Conservation (phyloP, 2,113 vertebrate genomes). For the Calidris pygmaea region DNA sequence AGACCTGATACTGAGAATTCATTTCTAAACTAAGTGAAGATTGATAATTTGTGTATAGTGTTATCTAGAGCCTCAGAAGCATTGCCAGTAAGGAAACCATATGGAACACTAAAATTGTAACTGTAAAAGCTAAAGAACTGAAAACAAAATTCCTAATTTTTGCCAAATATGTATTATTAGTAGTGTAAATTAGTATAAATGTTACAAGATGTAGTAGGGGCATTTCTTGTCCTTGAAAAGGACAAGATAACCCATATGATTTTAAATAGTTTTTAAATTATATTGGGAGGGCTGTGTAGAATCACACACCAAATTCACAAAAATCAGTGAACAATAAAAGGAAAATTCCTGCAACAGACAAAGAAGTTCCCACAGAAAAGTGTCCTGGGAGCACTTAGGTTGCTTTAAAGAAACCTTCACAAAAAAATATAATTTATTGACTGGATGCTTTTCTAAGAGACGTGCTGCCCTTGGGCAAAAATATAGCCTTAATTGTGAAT, state of each 20-base stretch:
- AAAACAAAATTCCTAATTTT: neutral
- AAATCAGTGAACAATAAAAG: neutral
- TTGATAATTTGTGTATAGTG: neutral
- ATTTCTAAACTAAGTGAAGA: neutral
- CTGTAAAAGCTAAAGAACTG: neutral
- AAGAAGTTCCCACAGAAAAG: neutral
- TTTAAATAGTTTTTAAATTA: neutral
- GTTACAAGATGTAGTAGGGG: neutral
- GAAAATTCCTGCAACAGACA: neutral
- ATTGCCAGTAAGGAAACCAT: neutral
- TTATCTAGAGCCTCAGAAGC: neutral
- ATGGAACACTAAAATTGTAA: neutral
- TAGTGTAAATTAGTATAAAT: neutral
- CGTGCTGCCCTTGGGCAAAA: neutral
- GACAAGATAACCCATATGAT: neutral
- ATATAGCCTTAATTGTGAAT: neutral
- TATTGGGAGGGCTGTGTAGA: neutral
- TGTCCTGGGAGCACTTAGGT: neutral
- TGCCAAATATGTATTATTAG: neutral
- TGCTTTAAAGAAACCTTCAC: neutral
- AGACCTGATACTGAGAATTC: neutral
- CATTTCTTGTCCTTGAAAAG: neutral
- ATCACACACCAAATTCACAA: neutral
- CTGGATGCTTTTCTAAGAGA: neutral
- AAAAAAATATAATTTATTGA: neutral